Base-by-base conservation (phyloP, 1,140 invertebrate species). In the Drosophila asahinai region DNA sequence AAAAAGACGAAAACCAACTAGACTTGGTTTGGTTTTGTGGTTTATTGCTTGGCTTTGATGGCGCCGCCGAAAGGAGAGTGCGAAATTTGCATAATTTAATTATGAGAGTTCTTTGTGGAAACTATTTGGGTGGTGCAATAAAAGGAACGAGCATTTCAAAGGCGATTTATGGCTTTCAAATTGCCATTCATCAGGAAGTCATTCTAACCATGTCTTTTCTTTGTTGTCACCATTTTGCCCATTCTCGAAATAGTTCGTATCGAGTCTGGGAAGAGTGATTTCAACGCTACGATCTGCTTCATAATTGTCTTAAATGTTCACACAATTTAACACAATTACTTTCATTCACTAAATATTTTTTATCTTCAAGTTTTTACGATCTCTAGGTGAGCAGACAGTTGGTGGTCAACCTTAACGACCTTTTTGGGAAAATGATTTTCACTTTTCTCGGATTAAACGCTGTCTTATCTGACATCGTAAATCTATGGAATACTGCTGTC, bases 21-120 rank as follows among this genome's bases (percentile, higher is more conserved):
- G 61, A 47, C 62, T 42, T 71, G 60, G 57, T 17, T 72, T 52
- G 66, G 27, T 47, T 48, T 80, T 67, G 60, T 71, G 57, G 51
- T 79, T 89, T 84, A 84, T 89, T 61, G 80, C 52, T 30, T 64
- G 62, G 30, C 60, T 90, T 90, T 89, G 86, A 89, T 55, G 78
- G 43, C 49, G 67, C 86, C 86, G 86, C 61, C 82, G 47, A 74
- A 73, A 47, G 65, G 45, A 68, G 77, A 90, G 77, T 80, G 67
- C 68, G 45, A 81, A 79, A 89, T 89, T 89, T 82, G 86, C 86
- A 89, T 89, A 89, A 62, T 82, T 86, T 90, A 91, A 89, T 89
- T 89, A 89, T 89, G 86, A 86, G 82, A 90, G 77, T 83, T 89
- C 81, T 90, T 55, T 80, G 60, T 78, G 71, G 54, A 79, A 90